phyloP scores from a whole-genome alignment of 2,888 invertebrate species.

The Polyploca ridens region DNA sequence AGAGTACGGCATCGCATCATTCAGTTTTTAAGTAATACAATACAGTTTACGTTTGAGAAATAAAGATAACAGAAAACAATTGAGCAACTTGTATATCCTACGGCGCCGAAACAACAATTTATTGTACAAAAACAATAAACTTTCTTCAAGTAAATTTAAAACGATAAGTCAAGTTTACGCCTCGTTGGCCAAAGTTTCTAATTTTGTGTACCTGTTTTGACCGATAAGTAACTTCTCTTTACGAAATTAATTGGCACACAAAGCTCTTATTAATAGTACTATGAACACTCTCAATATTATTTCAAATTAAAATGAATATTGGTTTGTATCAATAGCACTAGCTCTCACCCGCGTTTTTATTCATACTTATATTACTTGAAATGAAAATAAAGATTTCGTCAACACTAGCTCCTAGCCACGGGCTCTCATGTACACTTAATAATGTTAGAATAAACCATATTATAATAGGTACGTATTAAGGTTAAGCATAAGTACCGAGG shows the following conservation, averaged over 20 bases:
- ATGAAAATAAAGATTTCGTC: too few species aligned
- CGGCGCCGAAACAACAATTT: constrained; percentile 16
- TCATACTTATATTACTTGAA: too few species aligned
- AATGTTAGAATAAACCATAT: too few species aligned
- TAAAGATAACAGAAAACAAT: constrained; percentile 9
- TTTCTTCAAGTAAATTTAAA: constrained; percentile 14
- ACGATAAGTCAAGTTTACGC: constrained; percentile 19
- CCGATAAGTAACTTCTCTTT: constrained; percentile 4
- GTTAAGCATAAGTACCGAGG: too few species aligned
- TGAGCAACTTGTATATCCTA: constrained; percentile 3
- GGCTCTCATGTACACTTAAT: too few species aligned
- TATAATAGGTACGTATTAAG: too few species aligned
- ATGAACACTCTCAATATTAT: too few species aligned
- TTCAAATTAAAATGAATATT: too few species aligned
- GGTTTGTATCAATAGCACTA: too few species aligned
- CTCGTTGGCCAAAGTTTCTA: constrained; percentile 1
- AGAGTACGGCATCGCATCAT: neutral
- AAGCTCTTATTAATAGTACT: neutral
- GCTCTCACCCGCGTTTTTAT: too few species aligned
- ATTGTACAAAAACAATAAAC: constrained; percentile 20
- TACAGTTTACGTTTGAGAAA: constrained; percentile 2
- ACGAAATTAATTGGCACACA: neutral
- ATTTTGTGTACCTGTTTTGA: constrained; percentile 8
- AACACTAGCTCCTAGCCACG: too few species aligned
- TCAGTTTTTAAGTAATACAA: constrained; percentile 5